These are phyloP conservation scores for Pseudochromis fuscus DNA, from an alignment of 2,797 vertebrate species.

Conservation along the genomic window DNA sequence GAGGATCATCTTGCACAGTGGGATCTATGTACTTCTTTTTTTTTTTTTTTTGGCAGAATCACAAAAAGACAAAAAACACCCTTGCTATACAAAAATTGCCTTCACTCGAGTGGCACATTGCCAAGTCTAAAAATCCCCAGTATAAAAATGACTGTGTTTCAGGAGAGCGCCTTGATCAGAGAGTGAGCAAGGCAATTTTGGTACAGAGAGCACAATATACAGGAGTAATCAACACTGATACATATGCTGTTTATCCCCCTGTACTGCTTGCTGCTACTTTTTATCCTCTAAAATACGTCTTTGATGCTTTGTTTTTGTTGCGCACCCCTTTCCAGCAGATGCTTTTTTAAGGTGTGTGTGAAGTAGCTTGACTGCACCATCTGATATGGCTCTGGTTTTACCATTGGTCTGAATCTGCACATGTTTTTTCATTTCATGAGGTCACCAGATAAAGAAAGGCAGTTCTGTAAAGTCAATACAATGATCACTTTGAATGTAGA, in stretches of 20 bases:
- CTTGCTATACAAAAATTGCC: not conserved
- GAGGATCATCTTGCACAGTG: constrained; percentile 4
- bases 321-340: not conserved
- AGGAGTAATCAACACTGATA: not conserved
- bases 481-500: not conserved
- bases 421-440: not conserved
- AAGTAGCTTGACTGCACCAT: not conserved
- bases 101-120: not conserved
- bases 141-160: not conserved
- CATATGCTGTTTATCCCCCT: not conserved
- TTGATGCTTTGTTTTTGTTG: not conserved
- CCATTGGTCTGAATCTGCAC: not conserved
- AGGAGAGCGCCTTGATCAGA: not conserved
- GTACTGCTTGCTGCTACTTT: not conserved
- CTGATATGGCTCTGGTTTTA: not conserved
- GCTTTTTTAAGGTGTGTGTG: not conserved
- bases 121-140: not conserved
- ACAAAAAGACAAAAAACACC: not conserved
- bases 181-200: not conserved
- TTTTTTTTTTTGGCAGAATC: not conserved
- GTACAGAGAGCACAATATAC: not conserved
- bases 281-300: no score
- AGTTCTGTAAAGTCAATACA: not conserved
- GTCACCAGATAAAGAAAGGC: not conserved
- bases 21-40: not conserved